Percentiles rank a stretch among this genome's conserved stretches.
Evolutionary conservation across 2,888 invertebrate genomes (phyloP).

Genomic region (Caenorhabditis panamensis): DNA sequence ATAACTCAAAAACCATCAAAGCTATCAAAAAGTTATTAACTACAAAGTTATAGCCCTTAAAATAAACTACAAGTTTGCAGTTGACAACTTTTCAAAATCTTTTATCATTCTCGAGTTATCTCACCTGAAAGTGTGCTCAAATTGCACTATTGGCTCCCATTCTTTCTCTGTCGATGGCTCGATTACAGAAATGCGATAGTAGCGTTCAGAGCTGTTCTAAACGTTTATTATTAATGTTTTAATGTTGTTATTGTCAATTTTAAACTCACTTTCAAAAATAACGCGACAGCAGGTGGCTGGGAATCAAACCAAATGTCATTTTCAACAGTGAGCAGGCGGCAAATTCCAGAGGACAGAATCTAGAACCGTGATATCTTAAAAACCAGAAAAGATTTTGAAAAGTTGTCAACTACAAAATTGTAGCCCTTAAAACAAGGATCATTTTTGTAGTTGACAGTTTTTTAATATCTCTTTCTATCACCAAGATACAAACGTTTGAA

Average conservation of each 20-base stretch:
- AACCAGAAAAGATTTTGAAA: not conserved
- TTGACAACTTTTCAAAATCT: not conserved
- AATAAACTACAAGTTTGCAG: no score
- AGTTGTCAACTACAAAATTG: no score
- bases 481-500: not conserved
- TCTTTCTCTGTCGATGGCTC: slow-evolving; percentile 34
- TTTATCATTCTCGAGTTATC: not conserved
- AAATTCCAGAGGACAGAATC: slow-evolving; percentile 41
- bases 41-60: no score
- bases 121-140: slow-evolving; percentile 40
- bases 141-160: slow-evolving; percentile 40
- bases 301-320: slow-evolving; percentile 7
- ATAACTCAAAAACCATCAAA: no score
- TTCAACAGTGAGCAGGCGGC: slow-evolving; percentile 11
- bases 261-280: slow-evolving; percentile 33
- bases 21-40: no score
- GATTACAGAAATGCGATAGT: slow-evolving; percentile 38
- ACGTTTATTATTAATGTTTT: not conserved
- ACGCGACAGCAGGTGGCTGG: slow-evolving; percentile 16
- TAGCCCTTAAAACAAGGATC: no score
- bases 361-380: not conserved
- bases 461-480: no score
- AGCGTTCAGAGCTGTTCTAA: slow-evolving; percentile 42
- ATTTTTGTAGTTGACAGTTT: no score
- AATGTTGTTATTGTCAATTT: no score